Evolutionary conservation across 2,888 invertebrate genomes (phyloP), one percentile per base, ranked within the genome.

Genomic region (Idaea biselata): DNA sequence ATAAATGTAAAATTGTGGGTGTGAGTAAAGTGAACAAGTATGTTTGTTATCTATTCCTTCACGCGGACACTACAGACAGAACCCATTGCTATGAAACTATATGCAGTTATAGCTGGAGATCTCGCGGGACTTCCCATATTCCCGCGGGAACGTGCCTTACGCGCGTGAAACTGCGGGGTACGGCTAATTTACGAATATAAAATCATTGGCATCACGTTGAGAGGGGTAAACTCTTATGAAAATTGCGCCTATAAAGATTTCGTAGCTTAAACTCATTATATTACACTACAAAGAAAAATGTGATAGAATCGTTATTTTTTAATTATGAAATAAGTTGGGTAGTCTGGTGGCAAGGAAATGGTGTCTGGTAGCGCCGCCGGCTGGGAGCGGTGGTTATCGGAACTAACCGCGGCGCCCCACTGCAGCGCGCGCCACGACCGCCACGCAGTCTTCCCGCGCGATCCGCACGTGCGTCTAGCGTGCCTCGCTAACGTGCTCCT

Each of bases 391-490:
- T 72, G 73, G 78, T 67, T 72, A 66, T 62, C 68, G 61, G 80
- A 68, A 84, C 81, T 82, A 82, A 67, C 73, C 69, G 76, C 75
- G 79, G 80, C 82, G 77, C 87, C 83, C 86, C 86, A 72, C 84
- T 80, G 84, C 83, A 77, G 78, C 82, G 79, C 81, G 80, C 82
- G 78, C 80, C 77, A 74, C 83, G 76, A 86, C 80, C 91, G 91
- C 91, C 91, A 92, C 91, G 91, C 91, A 92, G 91, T 92, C 91
- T 92, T 92, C 89, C 89, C 91, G 91, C 91, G 91, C 90, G 88
- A 81, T 70, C 81, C 88, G 87, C 91, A 91, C 91, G 91, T 91
- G 91, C 84, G 83, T 84, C 87, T 84, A 84, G 87, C 86, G 88
- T 88, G 83, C 83, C 76, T 78, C 78, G 68, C 78, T 79, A 80